Base-by-base conservation (phyloP, 2,797 vertebrate genomes). In the Poliocrania exsul region DNA sequence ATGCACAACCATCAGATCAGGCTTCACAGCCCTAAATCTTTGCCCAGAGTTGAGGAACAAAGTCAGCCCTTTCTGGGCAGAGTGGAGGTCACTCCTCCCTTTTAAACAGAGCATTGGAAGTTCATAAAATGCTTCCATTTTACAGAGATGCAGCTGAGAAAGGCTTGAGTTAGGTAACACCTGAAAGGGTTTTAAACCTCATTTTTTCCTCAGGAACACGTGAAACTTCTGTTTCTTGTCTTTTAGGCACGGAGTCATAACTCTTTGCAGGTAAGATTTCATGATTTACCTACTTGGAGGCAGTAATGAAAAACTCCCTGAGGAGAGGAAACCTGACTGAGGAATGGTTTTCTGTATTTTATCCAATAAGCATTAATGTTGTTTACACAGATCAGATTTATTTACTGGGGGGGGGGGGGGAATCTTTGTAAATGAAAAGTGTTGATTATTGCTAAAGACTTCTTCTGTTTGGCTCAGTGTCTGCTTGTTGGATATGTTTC, bases 381-480 rank as follows among this genome's bases (percentile, higher is more conserved):
- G 85, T 97, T 96, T 97, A 90, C 91, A 65, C 12, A 86, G 38
- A 86, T 80, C 70, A 83, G 79, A 88, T 92, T 89, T 96, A 81
- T 95, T 93, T 96, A 94, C 90, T 64, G 47, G 24, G 35, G 77
- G 15, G 16, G 40, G 40, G 40, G 40, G 40, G 16, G 40, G 40
- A 7, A 42, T 42, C 40, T 42, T 42, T 42, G 40, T 42, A 17
- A 42, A 42, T 42, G 16, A 16, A 42, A 42, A 42, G 40, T 42
- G 40, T 42, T 42, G 16, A 42, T 42, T 17, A 17, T 42, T 42
- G 40, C 40, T 42, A 42, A 42, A 42, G 40, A 42, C 40, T 42
- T 42, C 40, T 42, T 42, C 40, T 42, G 40, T 42, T 42, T 42
- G 40, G 40, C 40, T 42, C 40, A 42, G 40, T 7, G 40, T 17